Conservation (phyloP, 2,797 vertebrate genomes). For the Acanthiza pusilla region DNA sequence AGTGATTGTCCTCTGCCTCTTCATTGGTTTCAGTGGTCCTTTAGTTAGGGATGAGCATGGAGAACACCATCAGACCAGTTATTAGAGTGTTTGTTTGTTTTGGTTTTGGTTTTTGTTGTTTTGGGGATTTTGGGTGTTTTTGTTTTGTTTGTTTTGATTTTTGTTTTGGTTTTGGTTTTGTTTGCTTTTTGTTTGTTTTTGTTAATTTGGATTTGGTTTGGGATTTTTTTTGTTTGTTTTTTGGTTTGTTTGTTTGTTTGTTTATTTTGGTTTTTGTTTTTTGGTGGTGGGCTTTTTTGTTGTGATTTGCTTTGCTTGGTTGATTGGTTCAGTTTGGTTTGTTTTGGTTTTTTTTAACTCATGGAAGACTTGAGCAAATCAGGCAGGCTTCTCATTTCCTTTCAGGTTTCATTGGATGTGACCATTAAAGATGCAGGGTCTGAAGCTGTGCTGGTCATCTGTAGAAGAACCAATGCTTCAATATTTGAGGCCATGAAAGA, state of each 20-base stretch:
- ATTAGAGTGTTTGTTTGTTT: background rate
- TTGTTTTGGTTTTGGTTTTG: background rate
- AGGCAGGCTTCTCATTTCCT: background rate
- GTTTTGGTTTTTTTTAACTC: background rate
- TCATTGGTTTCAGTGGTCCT: background rate
- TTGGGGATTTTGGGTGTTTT: background rate
- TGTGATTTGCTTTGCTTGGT: background rate
- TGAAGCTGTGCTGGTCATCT: background rate
- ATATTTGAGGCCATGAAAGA: background rate
- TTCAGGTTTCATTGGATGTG: background rate
- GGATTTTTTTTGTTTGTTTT: background rate
- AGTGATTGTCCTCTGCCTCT: background rate
- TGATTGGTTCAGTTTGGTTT: background rate
- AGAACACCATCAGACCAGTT: background rate
- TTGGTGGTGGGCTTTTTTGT: background rate
- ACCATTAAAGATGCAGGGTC: background rate
- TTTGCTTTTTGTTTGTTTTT: too few species aligned
- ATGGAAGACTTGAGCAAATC: background rate
- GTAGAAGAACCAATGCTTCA: background rate
- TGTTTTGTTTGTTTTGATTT: background rate
- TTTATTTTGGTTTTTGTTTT: background rate
- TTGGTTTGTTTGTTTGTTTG: background rate
- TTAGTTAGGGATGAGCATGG: background rate
- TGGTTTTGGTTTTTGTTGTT: background rate
- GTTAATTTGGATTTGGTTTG: background rate